Conservation (phyloP, 2,113 vertebrate genomes). For the Pangasianodon hypophthalmus region DNA sequence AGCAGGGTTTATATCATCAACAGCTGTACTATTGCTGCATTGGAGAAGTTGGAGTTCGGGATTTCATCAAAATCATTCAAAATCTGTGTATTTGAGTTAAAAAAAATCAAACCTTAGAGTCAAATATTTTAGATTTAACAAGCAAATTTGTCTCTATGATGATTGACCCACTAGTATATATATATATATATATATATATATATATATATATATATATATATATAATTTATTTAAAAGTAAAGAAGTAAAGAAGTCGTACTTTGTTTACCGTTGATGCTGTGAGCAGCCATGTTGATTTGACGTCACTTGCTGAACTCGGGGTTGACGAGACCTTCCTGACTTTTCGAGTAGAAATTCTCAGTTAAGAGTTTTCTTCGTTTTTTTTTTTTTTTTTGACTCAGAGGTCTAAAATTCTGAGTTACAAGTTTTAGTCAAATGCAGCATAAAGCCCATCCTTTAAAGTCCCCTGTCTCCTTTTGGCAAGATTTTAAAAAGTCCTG, state of each 20-base stretch:
- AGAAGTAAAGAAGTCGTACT: neutral
- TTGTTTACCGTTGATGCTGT: neutral
- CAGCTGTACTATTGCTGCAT: neutral
- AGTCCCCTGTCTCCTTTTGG: neutral
- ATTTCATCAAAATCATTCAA: neutral
- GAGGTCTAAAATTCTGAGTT: neutral
- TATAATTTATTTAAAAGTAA: neutral
- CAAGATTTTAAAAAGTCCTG: neutral
- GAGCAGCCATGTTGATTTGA: neutral
- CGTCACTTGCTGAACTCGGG: neutral
- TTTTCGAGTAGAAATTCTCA: neutral
- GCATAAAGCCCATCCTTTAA: neutral
- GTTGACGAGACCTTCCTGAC: neutral
- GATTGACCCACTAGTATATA: neutral
- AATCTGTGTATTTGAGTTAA: neutral
- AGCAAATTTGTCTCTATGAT: neutral
- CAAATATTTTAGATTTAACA: neutral
- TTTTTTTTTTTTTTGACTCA: neutral
- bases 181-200: neutral
- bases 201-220: neutral
- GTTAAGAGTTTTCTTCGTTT: neutral
- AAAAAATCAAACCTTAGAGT: neutral
- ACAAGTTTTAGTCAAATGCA: neutral
- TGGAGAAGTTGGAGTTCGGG: neutral
- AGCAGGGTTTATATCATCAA: neutral